These are phyloP conservation scores for Xenotilapia longispinis DNA, from an alignment of 2,113 vertebrate genomes.

Conservation along the genomic window DNA sequence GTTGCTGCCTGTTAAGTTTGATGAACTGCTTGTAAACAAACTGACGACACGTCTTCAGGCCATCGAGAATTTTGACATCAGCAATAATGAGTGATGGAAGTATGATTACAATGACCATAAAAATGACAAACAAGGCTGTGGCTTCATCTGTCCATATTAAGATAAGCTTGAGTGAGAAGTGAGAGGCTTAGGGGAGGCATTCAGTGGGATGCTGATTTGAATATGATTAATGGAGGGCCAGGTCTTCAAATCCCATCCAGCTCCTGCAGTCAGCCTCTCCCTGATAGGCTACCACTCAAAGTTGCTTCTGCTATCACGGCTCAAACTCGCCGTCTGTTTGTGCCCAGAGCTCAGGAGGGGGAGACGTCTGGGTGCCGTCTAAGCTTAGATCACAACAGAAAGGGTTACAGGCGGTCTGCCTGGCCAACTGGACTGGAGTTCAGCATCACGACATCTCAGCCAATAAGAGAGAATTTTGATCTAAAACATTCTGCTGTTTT, in stretches of 20 bases:
- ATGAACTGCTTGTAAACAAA: constrained; percentile 37
- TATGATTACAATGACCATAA: constrained; percentile 19
- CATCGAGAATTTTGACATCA: constrained; percentile 13
- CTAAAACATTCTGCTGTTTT: background rate
- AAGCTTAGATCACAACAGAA: constrained; percentile 9
- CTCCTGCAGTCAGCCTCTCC: constrained; percentile 29
- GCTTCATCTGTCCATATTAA: constrained; percentile 64
- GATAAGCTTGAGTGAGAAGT: constrained; percentile 48
- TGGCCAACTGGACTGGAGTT: constrained; percentile 1
- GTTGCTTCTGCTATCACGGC: constrained; percentile 37
- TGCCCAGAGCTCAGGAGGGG: constrained; percentile 21
- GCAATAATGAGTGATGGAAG: constrained; percentile 30
- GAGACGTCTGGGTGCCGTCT: background rate
- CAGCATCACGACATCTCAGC: background rate
- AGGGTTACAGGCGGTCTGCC: background rate
- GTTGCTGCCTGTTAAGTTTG: background rate
- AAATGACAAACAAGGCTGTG: constrained; percentile 38
- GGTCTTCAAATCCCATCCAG: constrained; percentile 57
- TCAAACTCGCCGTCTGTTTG: constrained; percentile 20
- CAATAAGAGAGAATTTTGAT: background rate
- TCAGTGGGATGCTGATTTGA: constrained; percentile 60
- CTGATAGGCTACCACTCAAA: constrained; percentile 52
- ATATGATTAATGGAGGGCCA: constrained; percentile 67
- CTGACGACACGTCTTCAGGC: background rate
- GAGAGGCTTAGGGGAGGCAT: constrained; percentile 38